Percentiles rank a stretch among this genome's conserved stretches.
Evolutionary conservation across 2,888 invertebrate species (phyloP).

Genomic region (Ganaspis brasiliensis): DNA sequence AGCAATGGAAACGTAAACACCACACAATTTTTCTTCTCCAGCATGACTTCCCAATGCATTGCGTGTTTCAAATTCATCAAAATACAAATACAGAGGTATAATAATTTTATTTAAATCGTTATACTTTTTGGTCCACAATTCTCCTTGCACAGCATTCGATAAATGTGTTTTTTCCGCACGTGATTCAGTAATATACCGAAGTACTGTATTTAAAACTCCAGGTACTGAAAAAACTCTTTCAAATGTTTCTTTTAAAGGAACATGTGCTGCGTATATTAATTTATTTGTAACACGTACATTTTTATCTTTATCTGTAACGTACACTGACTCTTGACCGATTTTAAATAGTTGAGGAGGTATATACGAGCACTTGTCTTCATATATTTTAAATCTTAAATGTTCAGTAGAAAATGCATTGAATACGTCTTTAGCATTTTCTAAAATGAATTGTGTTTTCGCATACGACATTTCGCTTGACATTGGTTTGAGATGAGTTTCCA

Average conservation of each 20-base stretch:
- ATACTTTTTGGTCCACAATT: conserved; percentile 47
- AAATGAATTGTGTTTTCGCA: conserved; percentile 37
- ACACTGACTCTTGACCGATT: conserved; percentile 42
- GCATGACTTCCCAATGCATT: no score
- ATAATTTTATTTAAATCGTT: conserved; percentile 22
- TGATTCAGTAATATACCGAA: conserved; percentile 31
- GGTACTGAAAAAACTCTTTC: conserved; percentile 44
- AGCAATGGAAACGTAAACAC: conserved; percentile 53
- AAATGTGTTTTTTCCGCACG: conserved; percentile 34
- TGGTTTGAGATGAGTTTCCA: conserved; percentile 14
- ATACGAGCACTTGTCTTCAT: conserved; percentile 40
- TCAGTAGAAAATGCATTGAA: conserved; percentile 44
- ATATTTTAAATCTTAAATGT: conserved; percentile 45
- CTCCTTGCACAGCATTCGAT: conserved; percentile 34
- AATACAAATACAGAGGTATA: no score
- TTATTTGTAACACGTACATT: conserved; percentile 23
- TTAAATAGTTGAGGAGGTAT: conserved; percentile 27
- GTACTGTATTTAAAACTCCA: conserved; percentile 47
- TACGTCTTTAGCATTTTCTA: conserved; percentile 35
- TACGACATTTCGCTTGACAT: neutral
- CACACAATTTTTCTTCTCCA: conserved; percentile 56
- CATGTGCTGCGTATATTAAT: conserved; percentile 43
- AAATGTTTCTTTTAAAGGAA: conserved; percentile 43
- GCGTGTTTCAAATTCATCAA: no score
- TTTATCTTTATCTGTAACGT: neutral